These are phyloP conservation scores for Noctua janthina DNA, from an alignment of 2,888 invertebrate species.

Conservation along the genomic window DNA sequence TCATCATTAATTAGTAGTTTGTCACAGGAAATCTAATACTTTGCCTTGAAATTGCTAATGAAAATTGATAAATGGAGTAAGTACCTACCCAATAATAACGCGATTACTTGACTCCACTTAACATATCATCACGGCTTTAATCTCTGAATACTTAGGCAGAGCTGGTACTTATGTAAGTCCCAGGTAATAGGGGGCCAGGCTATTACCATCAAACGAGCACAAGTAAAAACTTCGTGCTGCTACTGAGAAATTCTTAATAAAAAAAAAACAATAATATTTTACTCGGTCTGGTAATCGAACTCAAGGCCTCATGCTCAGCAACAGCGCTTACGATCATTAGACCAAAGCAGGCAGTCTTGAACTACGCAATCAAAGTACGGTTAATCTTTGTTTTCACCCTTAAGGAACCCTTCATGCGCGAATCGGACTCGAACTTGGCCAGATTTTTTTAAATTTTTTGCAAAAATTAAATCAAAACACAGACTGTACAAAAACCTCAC, in stretches of 20 bases:
- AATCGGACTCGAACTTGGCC: no score
- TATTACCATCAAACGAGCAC: background rate
- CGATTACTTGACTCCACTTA: background rate
- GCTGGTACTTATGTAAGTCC: background rate
- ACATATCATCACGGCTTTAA: background rate
- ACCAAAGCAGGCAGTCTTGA: background rate
- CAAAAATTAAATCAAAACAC: conserved; percentile 48
- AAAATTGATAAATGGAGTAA: background rate
- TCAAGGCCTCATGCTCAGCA: background rate
- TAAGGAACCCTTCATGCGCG: no score
- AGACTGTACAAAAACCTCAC: conserved; percentile 55
- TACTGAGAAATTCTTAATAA: background rate
- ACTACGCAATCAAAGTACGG: background rate
- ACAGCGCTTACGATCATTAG: background rate
- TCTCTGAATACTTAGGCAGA: background rate
- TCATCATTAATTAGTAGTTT: background rate
- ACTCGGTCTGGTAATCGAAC: background rate
- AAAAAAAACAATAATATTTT: background rate
- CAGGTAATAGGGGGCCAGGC: background rate
- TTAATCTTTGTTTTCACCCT: background rate
- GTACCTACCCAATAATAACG: background rate
- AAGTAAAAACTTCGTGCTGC: no score
- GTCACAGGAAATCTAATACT: background rate
- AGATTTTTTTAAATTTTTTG: background rate
- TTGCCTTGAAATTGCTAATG: background rate